phyloP scores from a whole-genome alignment of 2,113 vertebrate species.

The Polypterus senegalus region DNA sequence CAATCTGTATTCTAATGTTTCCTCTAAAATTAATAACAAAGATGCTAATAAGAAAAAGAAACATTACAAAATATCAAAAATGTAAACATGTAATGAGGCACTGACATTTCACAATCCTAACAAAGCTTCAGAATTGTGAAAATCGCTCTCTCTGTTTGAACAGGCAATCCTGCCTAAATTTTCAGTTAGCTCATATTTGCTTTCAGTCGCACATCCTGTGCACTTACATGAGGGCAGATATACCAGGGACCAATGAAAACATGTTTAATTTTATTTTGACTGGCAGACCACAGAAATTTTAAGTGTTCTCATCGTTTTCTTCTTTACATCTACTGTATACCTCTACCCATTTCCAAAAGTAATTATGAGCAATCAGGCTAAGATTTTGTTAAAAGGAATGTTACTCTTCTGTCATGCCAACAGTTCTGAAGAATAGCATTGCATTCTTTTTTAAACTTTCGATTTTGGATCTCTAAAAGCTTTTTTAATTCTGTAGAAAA shows the following conservation, averaged over 20 bases:
- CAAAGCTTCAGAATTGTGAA: no score
- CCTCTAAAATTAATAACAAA: no score
- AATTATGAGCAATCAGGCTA: conserved; percentile 17
- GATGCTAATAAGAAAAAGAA: no score
- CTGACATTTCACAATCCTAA: no score
- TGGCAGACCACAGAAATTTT: conserved; percentile 24
- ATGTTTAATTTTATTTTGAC: conserved; percentile 39
- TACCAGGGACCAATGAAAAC: conserved; percentile 34
- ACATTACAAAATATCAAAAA: no score
- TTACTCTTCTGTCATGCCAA: no score
- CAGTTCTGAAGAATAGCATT: no score
- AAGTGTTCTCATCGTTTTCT: conserved; percentile 25
- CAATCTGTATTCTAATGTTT: no score
- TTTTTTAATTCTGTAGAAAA: conserved; percentile 1
- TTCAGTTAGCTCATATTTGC: conserved; percentile 33
- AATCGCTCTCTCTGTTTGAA: no score
- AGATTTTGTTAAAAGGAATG: neutral
- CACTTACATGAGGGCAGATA: conserved; percentile 21
- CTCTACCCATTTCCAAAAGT: conserved; percentile 16
- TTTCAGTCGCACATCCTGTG: conserved; percentile 30
- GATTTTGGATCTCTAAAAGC: neutral
- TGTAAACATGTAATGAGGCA: no score
- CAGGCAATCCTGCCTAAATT: neutral
- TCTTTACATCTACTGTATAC: conserved; percentile 2
- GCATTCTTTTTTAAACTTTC: no score